Evolutionary conservation across 2,888 invertebrate species (phyloP).

Genomic region (Rhagonycha fulva): DNA sequence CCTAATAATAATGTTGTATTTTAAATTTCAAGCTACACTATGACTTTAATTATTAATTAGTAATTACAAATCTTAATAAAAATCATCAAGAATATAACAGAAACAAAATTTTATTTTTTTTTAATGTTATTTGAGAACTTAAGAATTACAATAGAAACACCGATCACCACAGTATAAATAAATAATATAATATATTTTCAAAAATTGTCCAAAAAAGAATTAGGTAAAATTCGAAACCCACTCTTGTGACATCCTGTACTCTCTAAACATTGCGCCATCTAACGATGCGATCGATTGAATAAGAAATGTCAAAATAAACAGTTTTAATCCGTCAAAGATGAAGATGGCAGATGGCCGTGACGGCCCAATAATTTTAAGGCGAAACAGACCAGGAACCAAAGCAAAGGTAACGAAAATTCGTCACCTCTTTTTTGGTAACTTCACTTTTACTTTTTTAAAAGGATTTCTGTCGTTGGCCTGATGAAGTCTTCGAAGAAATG

Average conservation of each 20-base stretch:
- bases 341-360: constrained; percentile 73
- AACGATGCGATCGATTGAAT: background rate
- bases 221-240: background rate
- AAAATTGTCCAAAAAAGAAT: too few relatives aligned
- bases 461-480: constrained; percentile 98
- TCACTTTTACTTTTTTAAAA: constrained; percentile 49
- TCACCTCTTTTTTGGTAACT: background rate
- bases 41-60: too few relatives aligned
- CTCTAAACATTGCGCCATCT: background rate
- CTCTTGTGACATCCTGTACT: background rate
- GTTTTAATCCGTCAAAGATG: constrained; percentile 58
- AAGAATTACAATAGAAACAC: too few relatives aligned
- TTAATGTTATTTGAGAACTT: too few relatives aligned
- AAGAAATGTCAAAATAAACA: background rate
- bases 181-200: too few relatives aligned
- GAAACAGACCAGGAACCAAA: constrained; percentile 91
- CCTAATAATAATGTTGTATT: too few relatives aligned
- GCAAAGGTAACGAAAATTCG: constrained; percentile 66
- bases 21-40: too few relatives aligned
- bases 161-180: too few relatives aligned
- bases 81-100: too few relatives aligned
- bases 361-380: constrained; percentile 77
- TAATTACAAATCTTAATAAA: too few relatives aligned
- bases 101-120: too few relatives aligned
- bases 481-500: constrained; percentile 99